Conservation (phyloP, 2,113 vertebrate genomes). For the Puffinus mauretanicus region DNA sequence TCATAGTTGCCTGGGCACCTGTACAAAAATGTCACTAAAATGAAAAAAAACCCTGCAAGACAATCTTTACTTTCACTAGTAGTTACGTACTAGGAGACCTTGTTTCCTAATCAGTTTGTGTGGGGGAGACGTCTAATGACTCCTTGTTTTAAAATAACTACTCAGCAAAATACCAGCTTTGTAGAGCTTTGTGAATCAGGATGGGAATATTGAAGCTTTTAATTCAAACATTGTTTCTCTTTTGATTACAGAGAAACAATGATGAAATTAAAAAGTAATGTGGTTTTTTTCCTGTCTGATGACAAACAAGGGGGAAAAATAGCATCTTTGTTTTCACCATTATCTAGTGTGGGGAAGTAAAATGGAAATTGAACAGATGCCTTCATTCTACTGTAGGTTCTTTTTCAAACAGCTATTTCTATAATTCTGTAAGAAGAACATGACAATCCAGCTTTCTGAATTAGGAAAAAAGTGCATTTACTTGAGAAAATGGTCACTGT, state of each 20-base stretch:
- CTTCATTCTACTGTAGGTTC: background rate
- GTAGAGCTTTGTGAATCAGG: background rate
- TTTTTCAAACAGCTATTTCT: background rate
- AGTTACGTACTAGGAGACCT: background rate
- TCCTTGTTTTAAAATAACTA: slow-evolving; percentile 42
- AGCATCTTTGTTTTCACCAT: slow-evolving; percentile 37
- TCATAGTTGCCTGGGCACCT: background rate
- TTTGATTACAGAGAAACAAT: slow-evolving; percentile 43
- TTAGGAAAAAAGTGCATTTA: background rate
- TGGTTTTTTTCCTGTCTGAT: background rate
- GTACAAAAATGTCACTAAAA: background rate
- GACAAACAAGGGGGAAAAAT: background rate
- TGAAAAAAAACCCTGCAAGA: background rate
- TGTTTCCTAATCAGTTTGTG: background rate
- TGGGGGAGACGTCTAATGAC: background rate
- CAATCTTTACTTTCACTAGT: background rate
- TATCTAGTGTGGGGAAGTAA: background rate
- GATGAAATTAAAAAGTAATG: slow-evolving; percentile 4
- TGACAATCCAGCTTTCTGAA: background rate
- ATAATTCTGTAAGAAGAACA: background rate
- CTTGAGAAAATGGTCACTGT: background rate
- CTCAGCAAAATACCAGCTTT: slow-evolving; percentile 50
- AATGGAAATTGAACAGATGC: slow-evolving; percentile 50
- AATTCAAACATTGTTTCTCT: slow-evolving; percentile 9
- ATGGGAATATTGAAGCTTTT: background rate